Evolutionary conservation across 2,888 invertebrate species (phyloP).

Genomic region (Drosophila buzzatii): DNA sequence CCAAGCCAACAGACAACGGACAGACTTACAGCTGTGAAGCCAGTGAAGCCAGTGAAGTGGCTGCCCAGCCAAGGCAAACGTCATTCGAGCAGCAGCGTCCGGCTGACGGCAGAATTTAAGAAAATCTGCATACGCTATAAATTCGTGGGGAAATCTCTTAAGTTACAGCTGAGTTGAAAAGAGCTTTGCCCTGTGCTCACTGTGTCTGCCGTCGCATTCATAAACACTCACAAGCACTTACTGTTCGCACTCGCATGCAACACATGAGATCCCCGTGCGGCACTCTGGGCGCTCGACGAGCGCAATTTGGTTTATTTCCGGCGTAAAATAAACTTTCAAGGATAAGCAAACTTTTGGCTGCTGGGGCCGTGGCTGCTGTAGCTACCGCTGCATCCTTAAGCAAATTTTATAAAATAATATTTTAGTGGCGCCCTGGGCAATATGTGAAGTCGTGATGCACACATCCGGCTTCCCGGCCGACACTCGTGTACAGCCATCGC

Average conservation of each 20-base stretch:
- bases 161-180: conserved; percentile 15
- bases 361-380: conserved; percentile 29
- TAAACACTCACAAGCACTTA: conserved; percentile 45
- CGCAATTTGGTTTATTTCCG: conserved; percentile 80
- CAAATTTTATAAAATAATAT: conserved; percentile 80
- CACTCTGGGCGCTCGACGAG: conserved; percentile 44
- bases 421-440: conserved; percentile 76
- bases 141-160: conserved; percentile 24
- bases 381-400: conserved; percentile 70
- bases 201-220: conserved; percentile 31
- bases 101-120: conserved; percentile 26
- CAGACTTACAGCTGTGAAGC: neutral
- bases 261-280: conserved; percentile 36
- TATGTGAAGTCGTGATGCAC: conserved; percentile 70
- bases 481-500: neutral
- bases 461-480: conserved; percentile 46
- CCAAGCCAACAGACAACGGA: conserved; percentile 33
- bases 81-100: conserved; percentile 12
- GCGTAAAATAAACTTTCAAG: conserved; percentile 79
- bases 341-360: conserved; percentile 77
- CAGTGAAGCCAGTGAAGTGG: conserved; percentile 6
- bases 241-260: conserved; percentile 28
- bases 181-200: conserved; percentile 20
- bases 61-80: conserved; percentile 36
- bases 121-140: conserved; percentile 20